Conservation (phyloP, 2,797 vertebrate genomes). For the Esox lucius region DNA sequence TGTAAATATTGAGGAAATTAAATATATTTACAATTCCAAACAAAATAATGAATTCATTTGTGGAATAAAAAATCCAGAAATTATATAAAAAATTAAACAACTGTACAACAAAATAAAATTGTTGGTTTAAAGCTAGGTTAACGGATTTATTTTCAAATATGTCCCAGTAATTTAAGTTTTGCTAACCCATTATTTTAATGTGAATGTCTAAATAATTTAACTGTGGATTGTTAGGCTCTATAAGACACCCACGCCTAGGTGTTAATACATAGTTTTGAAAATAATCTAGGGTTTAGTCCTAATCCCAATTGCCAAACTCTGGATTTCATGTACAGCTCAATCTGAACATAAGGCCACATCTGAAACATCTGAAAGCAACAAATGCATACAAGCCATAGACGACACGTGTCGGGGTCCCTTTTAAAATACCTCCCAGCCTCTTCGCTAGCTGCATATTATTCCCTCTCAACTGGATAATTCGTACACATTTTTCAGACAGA, state of each 20-base stretch:
- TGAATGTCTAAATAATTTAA: conserved; percentile 1
- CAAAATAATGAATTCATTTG: conserved; percentile 31
- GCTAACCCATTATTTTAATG: conserved; percentile 4
- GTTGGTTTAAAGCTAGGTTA: conserved; percentile 28
- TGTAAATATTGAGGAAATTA: conserved; percentile 40
- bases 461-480: conserved; percentile 20
- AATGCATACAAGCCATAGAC: conserved; percentile 22
- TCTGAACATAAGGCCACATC: conserved; percentile 60
- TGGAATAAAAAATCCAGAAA: conserved; percentile 46
- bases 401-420: conserved; percentile 18
- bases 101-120: conserved; percentile 57
- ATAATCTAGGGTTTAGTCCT: background rate
- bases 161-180: conserved; percentile 4
- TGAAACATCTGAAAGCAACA: conserved; percentile 30
- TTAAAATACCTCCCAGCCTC: conserved; percentile 5
- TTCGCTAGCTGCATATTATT: conserved; percentile 34
- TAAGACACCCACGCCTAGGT: background rate
- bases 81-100: conserved; percentile 42
- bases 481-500: background rate
- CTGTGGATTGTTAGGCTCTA: conserved; percentile 6
- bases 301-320: background rate
- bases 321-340: conserved; percentile 13
- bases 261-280: background rate
- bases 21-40: conserved; percentile 68
- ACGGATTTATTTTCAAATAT: too few species aligned